Percentiles rank a stretch among this genome's conserved stretches.
Evolutionary conservation across 2,797 vertebrate genomes (phyloP).

Genomic region (Loris lydekkerianus): DNA sequence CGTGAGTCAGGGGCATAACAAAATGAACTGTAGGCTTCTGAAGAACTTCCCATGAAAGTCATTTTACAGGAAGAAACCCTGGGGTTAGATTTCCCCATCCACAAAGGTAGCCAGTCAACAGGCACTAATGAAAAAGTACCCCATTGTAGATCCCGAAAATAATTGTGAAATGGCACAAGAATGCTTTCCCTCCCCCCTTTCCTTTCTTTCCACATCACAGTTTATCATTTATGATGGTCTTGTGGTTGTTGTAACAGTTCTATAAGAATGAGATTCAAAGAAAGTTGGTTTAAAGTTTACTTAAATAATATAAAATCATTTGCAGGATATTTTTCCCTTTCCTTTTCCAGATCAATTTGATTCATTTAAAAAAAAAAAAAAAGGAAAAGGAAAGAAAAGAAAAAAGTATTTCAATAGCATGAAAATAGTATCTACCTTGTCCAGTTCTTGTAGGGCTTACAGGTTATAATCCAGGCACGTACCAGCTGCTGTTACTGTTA

Average conservation of each 20-base stretch:
- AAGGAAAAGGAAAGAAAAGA: neutral
- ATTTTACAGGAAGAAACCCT: constrained; percentile 37
- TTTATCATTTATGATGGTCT: constrained; percentile 80
- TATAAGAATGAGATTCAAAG: constrained; percentile 80
- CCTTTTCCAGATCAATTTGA: constrained; percentile 57
- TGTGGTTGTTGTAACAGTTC: constrained; percentile 82
- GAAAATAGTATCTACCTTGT: neutral
- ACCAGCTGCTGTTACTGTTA: neutral
- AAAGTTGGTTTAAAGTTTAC: constrained; percentile 83
- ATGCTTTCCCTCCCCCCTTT: constrained; percentile 74
- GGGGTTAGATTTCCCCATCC: constrained; percentile 62
- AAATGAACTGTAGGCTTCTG: constrained; percentile 48
- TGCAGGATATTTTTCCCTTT: constrained; percentile 25
- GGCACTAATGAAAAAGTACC: neutral
- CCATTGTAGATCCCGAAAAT: constrained; percentile 31
- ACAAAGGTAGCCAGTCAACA: constrained; percentile 78
- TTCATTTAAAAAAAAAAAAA: constrained; percentile 52
- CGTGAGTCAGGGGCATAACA: neutral
- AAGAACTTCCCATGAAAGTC: constrained; percentile 53
- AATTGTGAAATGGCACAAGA: constrained; percentile 82
- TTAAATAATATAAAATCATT: constrained; percentile 81
- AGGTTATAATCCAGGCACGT: neutral
- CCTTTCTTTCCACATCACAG: constrained; percentile 79
- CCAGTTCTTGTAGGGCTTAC: neutral
- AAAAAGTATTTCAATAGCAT: neutral